These are phyloP conservation scores for Schizotus pectinicornis DNA, from an alignment of 2,888 invertebrate genomes.

Conservation along the genomic window DNA sequence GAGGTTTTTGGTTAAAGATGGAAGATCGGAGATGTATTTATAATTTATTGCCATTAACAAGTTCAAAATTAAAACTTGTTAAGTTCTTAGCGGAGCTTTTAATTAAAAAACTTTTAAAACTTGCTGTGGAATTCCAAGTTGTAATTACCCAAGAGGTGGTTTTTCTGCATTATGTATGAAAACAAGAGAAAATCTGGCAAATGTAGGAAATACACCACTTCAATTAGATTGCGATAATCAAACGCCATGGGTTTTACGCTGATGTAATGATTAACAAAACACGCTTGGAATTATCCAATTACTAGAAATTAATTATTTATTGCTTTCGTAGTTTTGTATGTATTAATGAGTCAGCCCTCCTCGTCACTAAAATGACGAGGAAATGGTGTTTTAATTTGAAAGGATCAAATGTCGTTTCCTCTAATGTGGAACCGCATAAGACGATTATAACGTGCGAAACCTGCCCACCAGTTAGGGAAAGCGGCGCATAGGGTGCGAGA, in stretches of 20 bases:
- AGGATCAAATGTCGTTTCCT: too few species aligned
- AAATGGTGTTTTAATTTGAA: too few species aligned
- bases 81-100: constrained; percentile 8
- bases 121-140: constrained; percentile 4
- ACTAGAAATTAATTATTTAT: constrained; percentile 5
- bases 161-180: constrained; percentile 1
- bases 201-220: background rate
- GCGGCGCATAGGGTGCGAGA: too few species aligned
- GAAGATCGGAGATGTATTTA: background rate
- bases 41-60: constrained; percentile 7
- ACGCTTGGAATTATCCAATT: constrained; percentile 4
- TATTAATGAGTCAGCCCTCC: background rate
- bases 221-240: constrained; percentile 6
- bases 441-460: too few species aligned
- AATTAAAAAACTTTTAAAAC: constrained; percentile 10
- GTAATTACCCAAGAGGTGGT: constrained; percentile 9
- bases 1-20: too few species aligned
- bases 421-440: too few species aligned
- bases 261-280: constrained; percentile 1
- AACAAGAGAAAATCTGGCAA: background rate
- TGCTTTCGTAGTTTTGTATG: constrained; percentile 1
- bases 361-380: background rate
- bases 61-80: constrained; percentile 4
- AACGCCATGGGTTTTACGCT: constrained; percentile 1
- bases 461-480: too few species aligned